These are phyloP conservation scores for Cyphomyrus plagiostoma DNA, from an alignment of 2,113 vertebrate genomes.

Conservation along the genomic window DNA sequence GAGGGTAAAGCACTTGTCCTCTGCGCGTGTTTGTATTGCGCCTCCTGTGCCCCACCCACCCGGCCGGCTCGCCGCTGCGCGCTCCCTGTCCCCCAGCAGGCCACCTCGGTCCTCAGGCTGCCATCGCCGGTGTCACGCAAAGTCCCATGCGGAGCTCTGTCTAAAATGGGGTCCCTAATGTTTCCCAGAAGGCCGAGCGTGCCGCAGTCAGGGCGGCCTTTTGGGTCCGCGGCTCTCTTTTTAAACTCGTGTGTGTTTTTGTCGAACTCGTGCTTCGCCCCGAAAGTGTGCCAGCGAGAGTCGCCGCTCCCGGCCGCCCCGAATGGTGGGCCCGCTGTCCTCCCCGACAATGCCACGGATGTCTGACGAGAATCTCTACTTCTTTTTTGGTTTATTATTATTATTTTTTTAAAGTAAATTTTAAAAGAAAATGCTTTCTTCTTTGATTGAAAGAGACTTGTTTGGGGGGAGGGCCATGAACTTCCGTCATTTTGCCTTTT, in stretches of 20 bases:
- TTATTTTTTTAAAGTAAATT: background rate
- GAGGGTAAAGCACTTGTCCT: background rate
- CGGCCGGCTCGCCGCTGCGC: background rate
- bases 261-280: background rate
- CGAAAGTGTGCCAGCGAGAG: background rate
- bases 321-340: background rate
- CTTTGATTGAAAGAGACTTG: background rate
- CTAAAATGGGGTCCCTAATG: background rate
- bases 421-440: background rate
- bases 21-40: background rate
- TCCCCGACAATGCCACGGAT: background rate
- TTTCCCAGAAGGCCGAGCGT: background rate
- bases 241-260: slow-evolving; percentile 12
- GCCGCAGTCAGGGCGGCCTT: background rate
- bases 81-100: background rate
- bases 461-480: background rate
- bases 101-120: background rate
- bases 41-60: background rate
- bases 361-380: background rate
- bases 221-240: background rate
- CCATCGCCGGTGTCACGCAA: background rate
- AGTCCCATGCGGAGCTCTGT: background rate
- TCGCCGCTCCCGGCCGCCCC: too few relatives aligned
- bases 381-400: background rate
- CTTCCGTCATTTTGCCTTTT: background rate